phyloP scores from a whole-genome alignment of 2,113 vertebrate species.

The Neopipo cinnamomea region DNA sequence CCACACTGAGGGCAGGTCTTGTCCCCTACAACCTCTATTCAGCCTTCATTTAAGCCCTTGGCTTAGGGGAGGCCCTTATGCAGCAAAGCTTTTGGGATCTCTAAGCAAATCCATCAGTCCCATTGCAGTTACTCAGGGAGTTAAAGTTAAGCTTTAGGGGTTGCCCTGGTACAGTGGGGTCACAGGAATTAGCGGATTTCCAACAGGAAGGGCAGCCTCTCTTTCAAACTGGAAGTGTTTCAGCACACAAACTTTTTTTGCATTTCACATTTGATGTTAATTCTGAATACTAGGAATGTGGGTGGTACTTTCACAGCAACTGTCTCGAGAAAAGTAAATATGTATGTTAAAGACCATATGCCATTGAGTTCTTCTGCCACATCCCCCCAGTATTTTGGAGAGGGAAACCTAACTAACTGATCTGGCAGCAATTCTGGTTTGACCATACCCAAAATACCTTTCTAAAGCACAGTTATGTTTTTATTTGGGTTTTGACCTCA shows the following conservation, averaged over 20 bases:
- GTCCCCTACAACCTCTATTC: fast-evolving
- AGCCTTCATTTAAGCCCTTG: not conserved
- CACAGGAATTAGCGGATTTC: fast-evolving
- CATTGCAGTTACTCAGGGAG: not conserved
- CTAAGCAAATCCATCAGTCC: not conserved
- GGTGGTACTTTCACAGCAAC: not conserved
- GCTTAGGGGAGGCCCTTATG: not conserved
- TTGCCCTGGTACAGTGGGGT: not conserved
- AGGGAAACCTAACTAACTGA: not conserved
- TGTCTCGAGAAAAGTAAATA: not conserved
- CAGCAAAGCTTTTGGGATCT: not conserved
- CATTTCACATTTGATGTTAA: not conserved
- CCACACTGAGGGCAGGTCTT: not conserved
- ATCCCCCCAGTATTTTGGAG: fast-evolving
- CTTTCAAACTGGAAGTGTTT: not conserved
- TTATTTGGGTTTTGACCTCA: not conserved
- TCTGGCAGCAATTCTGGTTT: not conserved
- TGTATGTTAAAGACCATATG: not conserved
- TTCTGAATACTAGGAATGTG: not conserved
- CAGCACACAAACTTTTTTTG: not conserved
- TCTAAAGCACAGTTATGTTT: not conserved
- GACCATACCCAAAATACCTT: not conserved
- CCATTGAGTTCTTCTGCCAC: not conserved
- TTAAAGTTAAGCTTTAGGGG: not conserved
- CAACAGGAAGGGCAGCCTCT: not conserved